These are phyloP conservation scores for Pseudotriccus pelzelni DNA, from an alignment of 2,797 vertebrate species.

Conservation along the genomic window DNA sequence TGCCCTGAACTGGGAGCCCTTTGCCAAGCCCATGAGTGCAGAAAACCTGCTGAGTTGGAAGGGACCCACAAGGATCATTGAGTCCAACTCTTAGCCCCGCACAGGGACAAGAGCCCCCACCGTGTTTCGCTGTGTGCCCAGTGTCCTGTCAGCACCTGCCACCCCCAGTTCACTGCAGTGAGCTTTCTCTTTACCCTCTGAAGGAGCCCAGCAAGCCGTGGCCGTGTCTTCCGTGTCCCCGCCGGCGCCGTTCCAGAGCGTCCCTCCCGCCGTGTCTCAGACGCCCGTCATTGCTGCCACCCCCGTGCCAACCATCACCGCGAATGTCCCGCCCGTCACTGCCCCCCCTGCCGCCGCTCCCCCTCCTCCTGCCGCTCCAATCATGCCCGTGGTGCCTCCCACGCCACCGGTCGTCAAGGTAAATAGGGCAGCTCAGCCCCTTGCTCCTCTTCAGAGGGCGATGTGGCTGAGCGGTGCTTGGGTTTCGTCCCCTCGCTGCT, in stretches of 20 bases:
- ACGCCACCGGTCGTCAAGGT: constrained; percentile 89
- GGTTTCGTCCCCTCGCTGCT: background rate
- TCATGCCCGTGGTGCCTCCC: constrained; percentile 86
- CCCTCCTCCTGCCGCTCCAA: constrained; percentile 74
- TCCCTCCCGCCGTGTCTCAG: constrained; percentile 83
- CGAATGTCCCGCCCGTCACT: constrained; percentile 79
- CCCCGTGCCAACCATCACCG: constrained; percentile 84
- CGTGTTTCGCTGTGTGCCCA: background rate
- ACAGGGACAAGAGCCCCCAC: background rate
- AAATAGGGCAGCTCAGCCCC: constrained; percentile 30
- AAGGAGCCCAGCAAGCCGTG: constrained; percentile 84
- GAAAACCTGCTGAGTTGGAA: background rate
- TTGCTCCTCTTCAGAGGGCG: background rate
- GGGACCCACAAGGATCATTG: background rate
- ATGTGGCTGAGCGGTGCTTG: background rate
- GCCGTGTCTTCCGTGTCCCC: constrained; percentile 87
- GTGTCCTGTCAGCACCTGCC: background rate
- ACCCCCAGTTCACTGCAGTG: background rate
- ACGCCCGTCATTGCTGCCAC: constrained; percentile 92
- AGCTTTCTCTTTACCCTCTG: background rate
- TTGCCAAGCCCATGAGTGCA: background rate
- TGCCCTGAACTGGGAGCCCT: background rate
- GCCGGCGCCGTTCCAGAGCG: constrained; percentile 84
- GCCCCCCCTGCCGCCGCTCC: constrained; percentile 76
- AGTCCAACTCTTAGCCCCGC: background rate